These are phyloP conservation scores for Macrotrachela quadricornifera DNA, from an alignment of 1,140 invertebrate species.

Conservation along the genomic window DNA sequence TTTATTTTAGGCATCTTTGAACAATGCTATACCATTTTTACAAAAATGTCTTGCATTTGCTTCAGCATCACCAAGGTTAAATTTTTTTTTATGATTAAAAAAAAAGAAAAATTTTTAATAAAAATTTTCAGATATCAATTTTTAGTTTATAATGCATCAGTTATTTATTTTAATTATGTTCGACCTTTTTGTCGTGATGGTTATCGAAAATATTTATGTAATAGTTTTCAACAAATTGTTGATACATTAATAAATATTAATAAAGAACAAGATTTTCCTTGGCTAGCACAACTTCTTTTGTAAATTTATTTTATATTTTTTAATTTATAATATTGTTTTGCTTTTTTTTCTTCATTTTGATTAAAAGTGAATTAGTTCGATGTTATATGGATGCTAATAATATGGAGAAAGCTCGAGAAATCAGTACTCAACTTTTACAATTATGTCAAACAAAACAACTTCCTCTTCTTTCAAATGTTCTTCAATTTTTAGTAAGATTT, in stretches of 20 bases:
- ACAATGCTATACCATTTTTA: constrained; percentile 25
- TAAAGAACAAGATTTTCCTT: constrained; percentile 4
- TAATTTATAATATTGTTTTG: background rate
- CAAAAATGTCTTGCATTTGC: constrained; percentile 28
- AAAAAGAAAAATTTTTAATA: background rate
- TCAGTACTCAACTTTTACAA: constrained; percentile 10
- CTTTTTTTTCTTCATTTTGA: background rate
- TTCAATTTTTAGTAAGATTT: too few species aligned
- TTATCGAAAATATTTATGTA: constrained; percentile 20
- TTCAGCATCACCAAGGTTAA: constrained; percentile 21
- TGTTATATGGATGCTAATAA: constrained; percentile 24
- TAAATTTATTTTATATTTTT: too few species aligned
- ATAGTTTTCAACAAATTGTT: constrained; percentile 22
- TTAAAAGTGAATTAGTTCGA: constrained; percentile 20
- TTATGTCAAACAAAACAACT: too few species aligned
- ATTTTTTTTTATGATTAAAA: background rate
- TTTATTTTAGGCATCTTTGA: constrained; percentile 20
- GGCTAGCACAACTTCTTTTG: too few species aligned
- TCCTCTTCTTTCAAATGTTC: too few species aligned
- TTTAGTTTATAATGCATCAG: constrained; percentile 28
- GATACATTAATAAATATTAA: constrained; percentile 27
- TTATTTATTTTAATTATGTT: constrained; percentile 29
- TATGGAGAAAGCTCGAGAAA: constrained; percentile 18
- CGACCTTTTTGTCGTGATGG: constrained; percentile 23
- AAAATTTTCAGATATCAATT: constrained; percentile 24